Conservation (phyloP, 2,888 invertebrate species). For the Antheraea yamamai region DNA sequence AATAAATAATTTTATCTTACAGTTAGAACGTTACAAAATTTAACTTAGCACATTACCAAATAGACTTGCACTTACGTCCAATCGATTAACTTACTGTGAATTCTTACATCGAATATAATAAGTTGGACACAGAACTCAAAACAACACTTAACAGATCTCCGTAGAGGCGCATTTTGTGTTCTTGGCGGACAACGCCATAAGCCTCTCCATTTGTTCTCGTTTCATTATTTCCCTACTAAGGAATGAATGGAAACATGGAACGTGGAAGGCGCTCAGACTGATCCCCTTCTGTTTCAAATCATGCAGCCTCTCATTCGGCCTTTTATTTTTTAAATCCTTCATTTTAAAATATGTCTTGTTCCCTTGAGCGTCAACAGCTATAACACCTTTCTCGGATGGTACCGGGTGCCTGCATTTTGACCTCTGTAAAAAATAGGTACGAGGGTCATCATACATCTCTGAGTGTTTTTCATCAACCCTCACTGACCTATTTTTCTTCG, state of each 20-base stretch:
- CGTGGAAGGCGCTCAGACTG: slow-evolving; percentile 69
- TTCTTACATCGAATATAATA: slow-evolving; percentile 42
- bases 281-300: slow-evolving; percentile 56
- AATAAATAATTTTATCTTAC: slow-evolving; percentile 37
- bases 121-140: slow-evolving; percentile 32
- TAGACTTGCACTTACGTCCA: slow-evolving; percentile 44
- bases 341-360: slow-evolving; percentile 63
- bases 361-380: slow-evolving; percentile 57
- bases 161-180: slow-evolving; percentile 23
- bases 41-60: slow-evolving; percentile 64
- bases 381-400: slow-evolving; percentile 64
- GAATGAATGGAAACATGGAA: slow-evolving; percentile 70
- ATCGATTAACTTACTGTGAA: slow-evolving; percentile 40
- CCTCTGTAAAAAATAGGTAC: slow-evolving; percentile 34
- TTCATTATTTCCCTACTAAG: slow-evolving; percentile 59
- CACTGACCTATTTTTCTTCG: slow-evolving; percentile 33
- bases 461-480: slow-evolving; percentile 18
- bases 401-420: slow-evolving; percentile 56
- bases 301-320: slow-evolving; percentile 53
- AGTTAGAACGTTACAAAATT: slow-evolving; percentile 66
- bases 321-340: slow-evolving; percentile 46
- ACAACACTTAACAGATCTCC: slow-evolving; percentile 22
- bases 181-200: slow-evolving; percentile 25
- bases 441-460: slow-evolving; percentile 27
- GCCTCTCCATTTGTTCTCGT: slow-evolving; percentile 50